Evolutionary conservation across 37 sponge, comb jelly and placozoan species (phyloP).

Genomic region (Tethya wilhelma): DNA sequence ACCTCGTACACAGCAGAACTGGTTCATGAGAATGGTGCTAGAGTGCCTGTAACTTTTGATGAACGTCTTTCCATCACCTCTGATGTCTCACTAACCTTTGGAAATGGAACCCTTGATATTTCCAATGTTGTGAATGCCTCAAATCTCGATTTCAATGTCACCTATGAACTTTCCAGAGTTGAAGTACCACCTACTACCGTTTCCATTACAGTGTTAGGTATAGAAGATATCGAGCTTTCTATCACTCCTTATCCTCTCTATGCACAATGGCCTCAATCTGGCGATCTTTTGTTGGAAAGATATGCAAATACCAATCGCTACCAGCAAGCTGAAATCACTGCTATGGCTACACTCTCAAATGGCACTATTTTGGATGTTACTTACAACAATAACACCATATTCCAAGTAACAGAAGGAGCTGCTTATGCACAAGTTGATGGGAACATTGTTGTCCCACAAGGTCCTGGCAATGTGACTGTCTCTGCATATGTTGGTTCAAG

Average conservation of each 20-base stretch:
- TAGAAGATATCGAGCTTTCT: constrained; percentile 11
- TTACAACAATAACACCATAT: neutral
- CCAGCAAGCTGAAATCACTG: constrained; percentile 40
- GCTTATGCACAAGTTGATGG: constrained; percentile 6
- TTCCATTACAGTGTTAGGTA: constrained; percentile 32
- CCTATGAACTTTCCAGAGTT: neutral
- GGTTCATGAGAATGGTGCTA: constrained; percentile 48
- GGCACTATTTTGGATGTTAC: constrained; percentile 30
- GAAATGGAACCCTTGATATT: neutral
- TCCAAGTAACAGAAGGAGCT: neutral
- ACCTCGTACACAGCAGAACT: constrained; percentile 6
- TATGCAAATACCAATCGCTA: constrained; percentile 5
- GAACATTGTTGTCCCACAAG: neutral
- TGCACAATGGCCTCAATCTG: neutral
- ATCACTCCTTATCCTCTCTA: constrained; percentile 43
- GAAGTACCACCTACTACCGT: neutral
- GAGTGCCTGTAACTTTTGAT: constrained; percentile 11
- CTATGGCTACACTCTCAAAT: constrained; percentile 44
- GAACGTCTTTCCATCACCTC: neutral
- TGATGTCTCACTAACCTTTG: neutral
- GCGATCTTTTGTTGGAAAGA: neutral
- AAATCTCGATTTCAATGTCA: constrained; percentile 18
- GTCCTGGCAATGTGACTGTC: constrained; percentile 21
- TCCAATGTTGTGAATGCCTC: neutral
- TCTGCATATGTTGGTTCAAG: constrained; percentile 15